Evolutionary conservation across 2,888 invertebrate genomes (phyloP).

Genomic region (Neelides folsomi): DNA sequence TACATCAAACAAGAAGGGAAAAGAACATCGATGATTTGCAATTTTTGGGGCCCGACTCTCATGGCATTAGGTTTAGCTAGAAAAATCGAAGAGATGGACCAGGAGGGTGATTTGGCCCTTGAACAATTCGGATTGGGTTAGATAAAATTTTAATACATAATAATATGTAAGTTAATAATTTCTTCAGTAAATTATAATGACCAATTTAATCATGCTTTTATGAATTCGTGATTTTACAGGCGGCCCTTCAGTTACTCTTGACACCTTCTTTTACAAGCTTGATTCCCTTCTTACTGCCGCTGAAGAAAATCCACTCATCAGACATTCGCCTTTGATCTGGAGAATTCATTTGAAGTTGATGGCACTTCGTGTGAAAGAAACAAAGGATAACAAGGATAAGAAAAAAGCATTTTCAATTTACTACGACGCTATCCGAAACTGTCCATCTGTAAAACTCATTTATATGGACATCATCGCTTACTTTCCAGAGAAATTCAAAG

Average conservation of each 20-base stretch:
- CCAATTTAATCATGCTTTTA: background rate
- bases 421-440: slow-evolving; percentile 27
- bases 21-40: slow-evolving; percentile 11
- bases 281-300: slow-evolving; percentile 30
- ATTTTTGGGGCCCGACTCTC: slow-evolving; percentile 29
- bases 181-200: no score
- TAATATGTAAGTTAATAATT: no score
- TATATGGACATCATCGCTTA: slow-evolving; percentile 29
- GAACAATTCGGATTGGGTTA: slow-evolving; percentile 28
- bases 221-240: slow-evolving; percentile 13
- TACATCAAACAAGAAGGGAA: slow-evolving; percentile 21
- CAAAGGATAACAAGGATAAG: slow-evolving; percentile 14
- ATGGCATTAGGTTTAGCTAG: slow-evolving; percentile 28
- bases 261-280: slow-evolving; percentile 32
- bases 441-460: slow-evolving; percentile 27
- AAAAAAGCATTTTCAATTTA: slow-evolving; percentile 18
- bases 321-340: slow-evolving; percentile 31
- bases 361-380: slow-evolving; percentile 18
- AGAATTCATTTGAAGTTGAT: slow-evolving; percentile 29
- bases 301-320: slow-evolving; percentile 21
- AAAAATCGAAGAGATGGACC: slow-evolving; percentile 28
- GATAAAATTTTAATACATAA: background rate
- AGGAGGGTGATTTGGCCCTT: slow-evolving; percentile 28
- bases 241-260: slow-evolving; percentile 31
- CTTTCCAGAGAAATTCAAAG: slow-evolving; percentile 27